A percentile compares a stretch with the other conserved stretches of the same genome.
These are phyloP conservation scores for Dendronephthya gigantea DNA, from an alignment of 64 coral and sea anemone species.

Conservation along the genomic window DNA sequence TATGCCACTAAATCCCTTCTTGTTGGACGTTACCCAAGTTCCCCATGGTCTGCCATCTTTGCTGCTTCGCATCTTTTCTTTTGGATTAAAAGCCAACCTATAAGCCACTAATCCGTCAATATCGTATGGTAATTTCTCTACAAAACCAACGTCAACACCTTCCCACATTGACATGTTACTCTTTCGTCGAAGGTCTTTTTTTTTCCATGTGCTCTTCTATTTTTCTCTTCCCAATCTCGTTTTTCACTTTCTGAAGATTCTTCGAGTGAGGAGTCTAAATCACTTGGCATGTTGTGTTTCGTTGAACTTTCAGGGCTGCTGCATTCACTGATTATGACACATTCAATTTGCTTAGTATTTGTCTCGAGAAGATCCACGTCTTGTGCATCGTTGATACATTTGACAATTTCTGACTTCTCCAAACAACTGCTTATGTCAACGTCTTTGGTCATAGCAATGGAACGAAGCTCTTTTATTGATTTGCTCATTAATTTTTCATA, in stretches of 20 bases:
- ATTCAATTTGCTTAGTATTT: neutral
- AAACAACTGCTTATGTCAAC: neutral
- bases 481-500: neutral
- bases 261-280: too few relatives aligned
- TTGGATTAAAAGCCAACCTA: neutral
- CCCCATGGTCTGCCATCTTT: neutral
- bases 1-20: too few relatives aligned
- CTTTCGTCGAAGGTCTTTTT: neutral
- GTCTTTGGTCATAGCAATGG: neutral
- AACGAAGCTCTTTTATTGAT: neutral
- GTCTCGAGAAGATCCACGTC: neutral
- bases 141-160: constrained; percentile 1
- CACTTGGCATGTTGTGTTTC: neutral
- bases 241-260: neutral
- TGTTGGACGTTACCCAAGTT: too few relatives aligned
- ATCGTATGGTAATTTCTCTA: too few relatives aligned
- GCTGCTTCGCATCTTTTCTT: neutral
- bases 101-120: constrained; percentile 32
- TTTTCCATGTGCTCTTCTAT: neutral
- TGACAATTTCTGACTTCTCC: neutral
- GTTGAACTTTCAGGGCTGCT: neutral
- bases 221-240: neutral
- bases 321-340: neutral
- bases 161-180: constrained; percentile 25
- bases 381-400: neutral